Evolutionary conservation across 2,888 invertebrate species (phyloP).

Genomic region (Chymomyza fuscimana): DNA sequence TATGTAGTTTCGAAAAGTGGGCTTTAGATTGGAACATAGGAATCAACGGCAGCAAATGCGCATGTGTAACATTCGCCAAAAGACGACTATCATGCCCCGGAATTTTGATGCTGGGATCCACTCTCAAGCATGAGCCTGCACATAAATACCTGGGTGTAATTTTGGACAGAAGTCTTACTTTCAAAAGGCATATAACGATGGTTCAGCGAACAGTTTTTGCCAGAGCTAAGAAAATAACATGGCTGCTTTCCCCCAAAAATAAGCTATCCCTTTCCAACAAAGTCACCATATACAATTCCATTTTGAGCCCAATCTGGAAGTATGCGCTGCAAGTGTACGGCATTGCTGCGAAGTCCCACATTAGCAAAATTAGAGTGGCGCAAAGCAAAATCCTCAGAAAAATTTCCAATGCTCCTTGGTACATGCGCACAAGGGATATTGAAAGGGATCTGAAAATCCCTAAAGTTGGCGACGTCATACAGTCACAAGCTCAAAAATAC

Average conservation of each 20-base stretch:
- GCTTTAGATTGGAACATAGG: neutral
- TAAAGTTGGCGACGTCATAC: neutral
- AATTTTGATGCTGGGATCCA: no score
- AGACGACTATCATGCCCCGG: neutral
- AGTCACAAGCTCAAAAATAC: neutral
- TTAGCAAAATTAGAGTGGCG: neutral
- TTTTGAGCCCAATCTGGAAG: no score
- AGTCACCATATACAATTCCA: no score
- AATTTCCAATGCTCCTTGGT: conserved; percentile 3
- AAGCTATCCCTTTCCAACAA: conserved; percentile 5
- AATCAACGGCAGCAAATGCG: no score
- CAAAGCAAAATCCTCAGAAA: neutral
- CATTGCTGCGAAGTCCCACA: neutral
- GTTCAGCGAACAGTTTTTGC: neutral
- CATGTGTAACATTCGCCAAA: neutral
- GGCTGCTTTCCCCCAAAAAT: neutral
- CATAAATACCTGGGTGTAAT: no score
- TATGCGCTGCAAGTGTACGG: no score
- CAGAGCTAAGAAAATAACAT: neutral
- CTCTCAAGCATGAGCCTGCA: no score
- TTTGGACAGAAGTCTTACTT: no score
- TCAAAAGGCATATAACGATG: no score
- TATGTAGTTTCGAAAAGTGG: neutral
- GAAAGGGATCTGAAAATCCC: no score
- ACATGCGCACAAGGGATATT: neutral